Base-by-base conservation (phyloP, 2,888 invertebrate genomes). In the Thecocarcelia acutangulata region DNA sequence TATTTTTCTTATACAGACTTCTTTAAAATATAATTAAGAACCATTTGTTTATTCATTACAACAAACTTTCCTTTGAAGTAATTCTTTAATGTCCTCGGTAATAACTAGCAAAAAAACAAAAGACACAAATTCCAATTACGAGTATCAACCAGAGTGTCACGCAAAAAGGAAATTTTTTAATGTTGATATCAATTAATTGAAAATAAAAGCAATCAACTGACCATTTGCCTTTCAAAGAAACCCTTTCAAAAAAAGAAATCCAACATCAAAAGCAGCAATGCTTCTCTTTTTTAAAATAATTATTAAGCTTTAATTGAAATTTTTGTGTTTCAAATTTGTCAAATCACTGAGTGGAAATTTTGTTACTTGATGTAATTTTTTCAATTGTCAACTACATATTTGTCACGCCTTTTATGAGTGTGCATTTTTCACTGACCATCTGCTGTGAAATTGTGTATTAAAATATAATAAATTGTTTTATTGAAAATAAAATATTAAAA, bases 321-420 rank as follows among this genome's bases (percentile, higher is more conserved):
- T 58, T 58, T 56, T 63, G 40, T 64, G 50, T 50, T 37, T 56
- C 17, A 66, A 72, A 72, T 72, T 72, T 78, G 78, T 59, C 52
- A 78, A 78, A 52, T 78, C 78, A 78, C 64, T 78, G 72, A 63
- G 72, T 58, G 72, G 78, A 72, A 78, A 72, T 72, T 78, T 70
- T 70, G 15, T 58, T 50, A 42, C 59, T 74, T 58, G 58, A 66
- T 74, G 75, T 68, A 19, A 28, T 28, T 68, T 50, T 68, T 12
- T 24, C 19, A 63, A 73, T 58, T 52, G 15, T n/a, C 56, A 80
- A 64, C 46, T 64, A n/a, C n/a, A n/a, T n/a, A 77, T 77, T 77
- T 77, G 68, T 66, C 77, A 82, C 69, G 77, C 58, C 58, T 52
- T 64, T 75, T 24, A 56, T 44, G 33, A 33, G 42, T 52, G 15